Evolutionary conservation across 2,113 vertebrate species (phyloP), one percentile per base, ranked within the genome.

Genomic region (Lonchura striata): DNA sequence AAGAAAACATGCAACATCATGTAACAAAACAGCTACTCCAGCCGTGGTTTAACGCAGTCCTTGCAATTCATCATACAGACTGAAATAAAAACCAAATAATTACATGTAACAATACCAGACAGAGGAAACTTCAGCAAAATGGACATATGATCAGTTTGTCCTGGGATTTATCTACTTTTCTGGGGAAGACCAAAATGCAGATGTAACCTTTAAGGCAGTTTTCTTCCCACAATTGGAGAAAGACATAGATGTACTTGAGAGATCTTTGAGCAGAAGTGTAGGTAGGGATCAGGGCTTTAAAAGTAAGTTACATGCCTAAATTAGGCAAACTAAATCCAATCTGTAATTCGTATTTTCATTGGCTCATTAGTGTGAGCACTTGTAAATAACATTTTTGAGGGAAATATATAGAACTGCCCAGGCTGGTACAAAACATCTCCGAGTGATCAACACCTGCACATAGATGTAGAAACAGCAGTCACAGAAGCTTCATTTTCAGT

Each of bases 201-300:
- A 20, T 56, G 15, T 8, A 75, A 42, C 15, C 41, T 94, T 52
- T 41, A 27, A 61, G 50, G 22, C 4, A 79, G 21, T 30, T 60
- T 68, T 11, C 2, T 63, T 11, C 23, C 20, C 49, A 44, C 28
- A 75, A 1, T 22, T 50, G 1, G 2, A 63, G 37, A 66, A 85
- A 79, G 6, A 27, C 27, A 19, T 0, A 63, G 9, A 39, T 0
- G 1, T 47, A 30, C 17, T 16, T 50, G 7, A 8, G n/a, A 57
- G 7, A 57, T 15, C 13, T 56, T 59, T 2, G 3, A 64, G 24
- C 14, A 79, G 49, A 25, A 47, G 27, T 72, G 27, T 35, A 56
- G 37, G 16, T 35, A 56, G 37, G 16, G 15, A 39, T 60, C 39
- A 90, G 41, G 30, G 5, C 13, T 72, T 90, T 69, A 61, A 75